Conservation (phyloP, 2,797 vertebrate genomes). For the Ceyx erithaca region DNA sequence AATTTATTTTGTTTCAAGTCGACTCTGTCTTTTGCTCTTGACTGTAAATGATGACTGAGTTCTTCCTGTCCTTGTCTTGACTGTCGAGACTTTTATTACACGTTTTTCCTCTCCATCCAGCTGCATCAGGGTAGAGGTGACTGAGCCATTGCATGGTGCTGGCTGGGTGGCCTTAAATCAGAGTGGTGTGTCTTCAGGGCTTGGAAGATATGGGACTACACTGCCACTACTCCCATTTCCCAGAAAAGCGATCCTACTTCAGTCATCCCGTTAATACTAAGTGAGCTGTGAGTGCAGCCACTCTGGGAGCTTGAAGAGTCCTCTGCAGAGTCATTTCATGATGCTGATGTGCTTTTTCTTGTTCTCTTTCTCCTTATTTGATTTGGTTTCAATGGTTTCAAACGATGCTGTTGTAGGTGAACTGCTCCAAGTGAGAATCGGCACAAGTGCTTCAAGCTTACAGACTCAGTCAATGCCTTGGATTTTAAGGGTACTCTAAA, state of each 20-base stretch:
- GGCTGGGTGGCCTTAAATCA: background rate
- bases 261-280: background rate
- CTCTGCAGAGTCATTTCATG: background rate
- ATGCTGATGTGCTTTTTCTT: background rate
- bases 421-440: background rate
- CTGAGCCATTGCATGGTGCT: background rate
- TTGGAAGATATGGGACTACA: rapidly evolving
- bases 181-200: background rate
- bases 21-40: background rate
- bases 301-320: background rate
- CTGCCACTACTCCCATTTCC: background rate
- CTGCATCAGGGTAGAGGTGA: background rate
- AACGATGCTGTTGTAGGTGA: background rate
- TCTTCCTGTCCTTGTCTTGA: background rate
- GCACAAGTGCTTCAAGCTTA: background rate
- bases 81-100: background rate
- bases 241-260: background rate
- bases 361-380: background rate
- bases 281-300: background rate
- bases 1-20: background rate
- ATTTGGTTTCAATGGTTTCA: background rate
- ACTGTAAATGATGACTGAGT: background rate
- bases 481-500: background rate
- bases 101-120: background rate
- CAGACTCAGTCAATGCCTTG: background rate